Base-by-base conservation (phyloP, 2,888 invertebrate species). In the Leptinotarsa rubiginosa region DNA sequence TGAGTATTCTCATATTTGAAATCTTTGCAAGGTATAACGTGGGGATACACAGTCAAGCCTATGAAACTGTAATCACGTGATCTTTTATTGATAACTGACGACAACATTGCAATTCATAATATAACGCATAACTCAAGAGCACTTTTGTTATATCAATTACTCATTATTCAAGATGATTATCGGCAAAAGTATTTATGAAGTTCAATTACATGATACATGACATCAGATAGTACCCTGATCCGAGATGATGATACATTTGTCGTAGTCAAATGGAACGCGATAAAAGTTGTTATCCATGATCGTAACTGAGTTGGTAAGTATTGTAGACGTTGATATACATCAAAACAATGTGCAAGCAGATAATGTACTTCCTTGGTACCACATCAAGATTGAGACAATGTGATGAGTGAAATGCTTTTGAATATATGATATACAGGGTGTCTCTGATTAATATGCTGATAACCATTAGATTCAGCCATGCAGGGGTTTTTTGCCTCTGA, bases 161-260 rank as follows among this genome's bases (percentile, higher is more conserved):
- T 62, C 62, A 62, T 59, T 22, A 59, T 41, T 62, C 62, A 62
- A 62, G 62, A 62, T 62, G 31, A 41, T 62, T 41, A 41, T 62
- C 62, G 62, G 62, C 62, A n/a, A 62, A 62, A 62, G 62, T 62
- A 62, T 62, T 31, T 62, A 62, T 31, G 62, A 41, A n/a, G 25
- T 62, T 31, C 41, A 62, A 62, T 62, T 31, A 31, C 62, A 62
- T 62, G 62, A 62, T 62, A n/a, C 31, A 62, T 41, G 62, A 62
- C 62, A 62, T 62, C 62, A 62, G 62, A 62, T 62, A 62, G 31
- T 25, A 31, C 62, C 31, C 25, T 62, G 62, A 62, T 62, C 41
- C 16, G 41, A 62, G 31, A 41, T 62, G 62, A 31, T 31, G 62
- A 62, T 62, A 62, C 16, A 62, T 62, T 62, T 62, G 62, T 62